Conservation (phyloP, 2,888 invertebrate genomes). For the Pecten maximus region DNA sequence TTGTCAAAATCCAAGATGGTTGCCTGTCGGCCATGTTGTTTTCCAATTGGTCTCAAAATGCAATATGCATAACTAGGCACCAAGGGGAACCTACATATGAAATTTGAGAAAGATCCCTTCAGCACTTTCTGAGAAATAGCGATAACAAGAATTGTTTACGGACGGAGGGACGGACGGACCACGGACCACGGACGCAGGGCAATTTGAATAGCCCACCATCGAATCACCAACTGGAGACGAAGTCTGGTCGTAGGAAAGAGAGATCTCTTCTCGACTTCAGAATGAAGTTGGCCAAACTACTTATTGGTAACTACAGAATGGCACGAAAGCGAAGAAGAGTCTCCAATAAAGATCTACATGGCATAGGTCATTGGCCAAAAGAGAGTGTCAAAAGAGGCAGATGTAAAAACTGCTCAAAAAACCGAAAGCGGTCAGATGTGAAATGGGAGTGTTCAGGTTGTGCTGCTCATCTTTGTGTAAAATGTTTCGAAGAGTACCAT, state of each 20-base stretch:
- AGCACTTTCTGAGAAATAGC: too few species aligned
- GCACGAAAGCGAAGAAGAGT: slow-evolving; percentile 38
- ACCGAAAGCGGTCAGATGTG: slow-evolving; percentile 35
- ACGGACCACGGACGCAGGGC: too few species aligned
- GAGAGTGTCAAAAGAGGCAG: slow-evolving; percentile 40
- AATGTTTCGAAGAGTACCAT: slow-evolving; percentile 43
- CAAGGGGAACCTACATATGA: too few species aligned
- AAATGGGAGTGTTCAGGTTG: slow-evolving; percentile 47
- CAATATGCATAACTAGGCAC: too few species aligned
- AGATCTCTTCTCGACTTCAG: slow-evolving; percentile 39
- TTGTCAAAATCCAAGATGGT: too few species aligned
- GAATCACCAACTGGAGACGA: slow-evolving; percentile 39
- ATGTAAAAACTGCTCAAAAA: slow-evolving; percentile 44
- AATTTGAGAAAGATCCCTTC: too few species aligned
- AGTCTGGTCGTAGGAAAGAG: slow-evolving; percentile 15
- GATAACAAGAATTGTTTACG: too few species aligned
- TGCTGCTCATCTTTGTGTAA: slow-evolving; percentile 41
- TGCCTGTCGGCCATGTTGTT: too few species aligned
- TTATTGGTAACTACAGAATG: slow-evolving; percentile 36
- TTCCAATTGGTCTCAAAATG: too few species aligned
- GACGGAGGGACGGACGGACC: too few species aligned
- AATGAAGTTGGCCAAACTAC: slow-evolving; percentile 36
- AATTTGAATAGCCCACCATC: too few species aligned
- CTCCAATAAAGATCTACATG: not conserved
- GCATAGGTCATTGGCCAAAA: slow-evolving; percentile 42